Evolutionary conservation across 2,113 vertebrate species (phyloP).

Genomic region (Brachypodius melanocephalos): DNA sequence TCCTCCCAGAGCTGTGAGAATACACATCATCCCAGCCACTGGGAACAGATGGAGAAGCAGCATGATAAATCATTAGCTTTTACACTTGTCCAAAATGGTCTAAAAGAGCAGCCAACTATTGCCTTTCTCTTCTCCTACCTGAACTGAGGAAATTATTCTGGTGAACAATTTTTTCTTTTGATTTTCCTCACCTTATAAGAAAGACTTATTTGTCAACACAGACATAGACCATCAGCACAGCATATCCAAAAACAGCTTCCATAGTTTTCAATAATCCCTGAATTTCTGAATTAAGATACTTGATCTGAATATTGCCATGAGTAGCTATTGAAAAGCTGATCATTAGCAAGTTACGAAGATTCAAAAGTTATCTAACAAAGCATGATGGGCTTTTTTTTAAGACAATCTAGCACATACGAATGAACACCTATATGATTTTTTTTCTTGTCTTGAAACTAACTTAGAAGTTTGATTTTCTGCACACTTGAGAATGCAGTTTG

Average conservation of each 20-base stretch:
- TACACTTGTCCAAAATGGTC: background rate
- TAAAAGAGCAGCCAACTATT: background rate
- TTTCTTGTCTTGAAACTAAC: background rate
- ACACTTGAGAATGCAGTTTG: background rate
- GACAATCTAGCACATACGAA: background rate
- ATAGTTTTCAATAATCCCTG: background rate
- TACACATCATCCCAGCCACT: background rate
- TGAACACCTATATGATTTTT: background rate
- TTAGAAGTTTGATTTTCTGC: background rate
- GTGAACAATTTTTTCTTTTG: background rate
- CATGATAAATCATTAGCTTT: background rate
- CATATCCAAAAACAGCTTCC: background rate
- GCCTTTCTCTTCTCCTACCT: background rate
- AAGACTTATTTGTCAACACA: background rate
- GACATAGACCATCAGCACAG: background rate
- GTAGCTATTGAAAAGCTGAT: background rate
- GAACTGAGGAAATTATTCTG: background rate
- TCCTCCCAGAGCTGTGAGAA: background rate
- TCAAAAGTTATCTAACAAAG: background rate
- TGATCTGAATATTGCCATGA: background rate
- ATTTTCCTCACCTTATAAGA: background rate
- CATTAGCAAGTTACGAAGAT: background rate
- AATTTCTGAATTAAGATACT: slow-evolving; percentile 3
- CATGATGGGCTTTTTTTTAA: background rate
- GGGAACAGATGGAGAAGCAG: background rate